A percentile compares a stretch with the other conserved stretches of the same genome.
These are phyloP conservation scores for Diplogasteroides magnus DNA, from an alignment of 1,140 invertebrate genomes.

Conservation along the genomic window DNA sequence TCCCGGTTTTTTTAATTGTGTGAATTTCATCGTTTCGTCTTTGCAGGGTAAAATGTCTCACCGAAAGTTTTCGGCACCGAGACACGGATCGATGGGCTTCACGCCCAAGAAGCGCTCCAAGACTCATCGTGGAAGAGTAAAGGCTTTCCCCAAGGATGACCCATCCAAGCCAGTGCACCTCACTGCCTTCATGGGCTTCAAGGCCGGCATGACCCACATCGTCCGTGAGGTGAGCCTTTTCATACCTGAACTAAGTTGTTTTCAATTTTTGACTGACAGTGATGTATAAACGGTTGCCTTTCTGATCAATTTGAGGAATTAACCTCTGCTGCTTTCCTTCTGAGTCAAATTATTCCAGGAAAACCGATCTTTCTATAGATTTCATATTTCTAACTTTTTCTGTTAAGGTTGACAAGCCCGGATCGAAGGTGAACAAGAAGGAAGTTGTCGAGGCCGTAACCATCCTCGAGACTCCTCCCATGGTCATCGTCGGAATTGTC, in stretches of 20 bases:
- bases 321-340: neutral
- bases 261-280: neutral
- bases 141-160: conserved; percentile 99
- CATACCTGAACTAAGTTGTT: neutral
- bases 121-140: conserved; percentile 93
- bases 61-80: conserved; percentile 96
- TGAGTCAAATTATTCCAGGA: neutral
- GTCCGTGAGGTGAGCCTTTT: conserved; percentile 71
- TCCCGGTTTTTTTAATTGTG: neutral
- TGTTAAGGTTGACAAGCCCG: conserved; percentile 83
- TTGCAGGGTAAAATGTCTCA: conserved; percentile 74
- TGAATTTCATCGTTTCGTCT: neutral
- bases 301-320: neutral
- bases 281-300: neutral
- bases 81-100: conserved; percentile 99
- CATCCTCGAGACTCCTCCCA: conserved; percentile 93
- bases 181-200: conserved; percentile 95
- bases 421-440: conserved; percentile 97
- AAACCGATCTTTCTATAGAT: too few species aligned
- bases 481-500: conserved; percentile 92
- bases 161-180: conserved; percentile 87
- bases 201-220: conserved; percentile 99
- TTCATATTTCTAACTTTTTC: too few species aligned
- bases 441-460: conserved; percentile 99
- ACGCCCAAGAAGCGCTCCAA: conserved; percentile 93